Percentiles rank a stretch among this genome's conserved stretches.
Conservation (phyloP, 2,113 vertebrate species). For the Pionites leucogaster region DNA sequence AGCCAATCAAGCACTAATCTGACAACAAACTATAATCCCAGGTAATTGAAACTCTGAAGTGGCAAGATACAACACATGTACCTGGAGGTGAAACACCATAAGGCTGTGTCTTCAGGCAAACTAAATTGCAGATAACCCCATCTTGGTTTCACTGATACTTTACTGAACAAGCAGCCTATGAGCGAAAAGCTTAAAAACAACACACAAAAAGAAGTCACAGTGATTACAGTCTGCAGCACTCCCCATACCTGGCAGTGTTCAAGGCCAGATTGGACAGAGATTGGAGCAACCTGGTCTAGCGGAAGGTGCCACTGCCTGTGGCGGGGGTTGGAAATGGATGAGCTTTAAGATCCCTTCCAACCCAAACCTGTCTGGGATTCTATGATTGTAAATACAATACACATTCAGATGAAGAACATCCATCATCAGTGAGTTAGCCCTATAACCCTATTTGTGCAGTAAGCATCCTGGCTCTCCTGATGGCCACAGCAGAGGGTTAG, state of each 20-base stretch:
- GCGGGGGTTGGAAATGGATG: background rate
- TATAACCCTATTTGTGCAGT: background rate
- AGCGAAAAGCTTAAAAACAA: background rate
- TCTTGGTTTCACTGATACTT: background rate
- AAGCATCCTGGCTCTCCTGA: background rate
- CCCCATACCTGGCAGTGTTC: background rate
- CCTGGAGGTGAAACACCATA: background rate
- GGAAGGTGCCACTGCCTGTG: background rate
- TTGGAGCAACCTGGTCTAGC: background rate
- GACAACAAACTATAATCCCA: background rate
- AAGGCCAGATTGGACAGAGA: background rate
- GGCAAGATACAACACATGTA: accelerated
- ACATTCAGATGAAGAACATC: background rate
- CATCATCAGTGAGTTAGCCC: background rate
- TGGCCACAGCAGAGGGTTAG: background rate
- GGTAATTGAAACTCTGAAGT: background rate
- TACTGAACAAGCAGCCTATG: background rate
- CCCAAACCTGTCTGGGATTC: background rate
- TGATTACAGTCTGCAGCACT: background rate
- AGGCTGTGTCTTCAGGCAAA: slow-evolving; percentile 41
- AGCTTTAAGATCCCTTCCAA: background rate
- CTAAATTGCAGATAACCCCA: background rate
- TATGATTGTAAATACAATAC: background rate
- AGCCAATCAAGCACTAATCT: background rate
- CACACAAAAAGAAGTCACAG: background rate